Evolutionary conservation across 1,140 invertebrate genomes (phyloP).

Genomic region (Meloidogyne exigua): DNA sequence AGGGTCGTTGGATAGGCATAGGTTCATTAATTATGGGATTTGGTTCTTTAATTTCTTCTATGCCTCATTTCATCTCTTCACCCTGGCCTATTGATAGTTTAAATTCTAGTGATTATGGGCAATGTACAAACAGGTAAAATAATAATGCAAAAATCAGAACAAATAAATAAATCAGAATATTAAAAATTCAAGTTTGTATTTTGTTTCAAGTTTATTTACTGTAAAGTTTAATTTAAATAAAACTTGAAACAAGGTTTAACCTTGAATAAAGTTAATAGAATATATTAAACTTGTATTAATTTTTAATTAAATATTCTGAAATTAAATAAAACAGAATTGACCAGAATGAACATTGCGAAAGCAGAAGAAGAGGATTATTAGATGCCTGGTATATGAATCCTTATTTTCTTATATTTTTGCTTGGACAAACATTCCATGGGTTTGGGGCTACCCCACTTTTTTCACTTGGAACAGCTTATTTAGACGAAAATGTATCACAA

Average conservation of each 20-base stretch:
- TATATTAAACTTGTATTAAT: too few species aligned
- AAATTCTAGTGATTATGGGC: conserved; percentile 51
- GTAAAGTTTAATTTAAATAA: too few species aligned
- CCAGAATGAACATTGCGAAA: conserved; percentile 3
- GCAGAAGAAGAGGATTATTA: neutral
- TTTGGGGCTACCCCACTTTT: conserved; percentile 62
- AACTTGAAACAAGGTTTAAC: too few species aligned
- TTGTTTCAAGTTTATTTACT: too few species aligned
- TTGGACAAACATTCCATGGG: conserved; percentile 59
- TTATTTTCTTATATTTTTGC: conserved; percentile 60
- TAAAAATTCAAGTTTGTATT: too few species aligned
- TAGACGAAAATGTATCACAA: conserved; percentile 63
- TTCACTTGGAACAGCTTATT: conserved; percentile 62
- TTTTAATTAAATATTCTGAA: too few species aligned
- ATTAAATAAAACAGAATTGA: neutral
- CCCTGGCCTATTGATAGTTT: conserved; percentile 15
- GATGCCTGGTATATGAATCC: conserved; percentile 49
- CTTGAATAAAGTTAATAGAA: too few species aligned
- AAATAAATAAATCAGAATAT: too few species aligned
- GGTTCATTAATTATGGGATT: conserved; percentile 60
- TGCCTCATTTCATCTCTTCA: conserved; percentile 50
- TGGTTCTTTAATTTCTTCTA: conserved; percentile 59
- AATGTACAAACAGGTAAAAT: conserved; percentile 37
- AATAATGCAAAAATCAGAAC: too few species aligned
- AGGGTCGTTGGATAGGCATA: conserved; percentile 61